These are phyloP conservation scores for Kryptopterus vitreolus DNA, from an alignment of 2,797 vertebrate species.

Conservation along the genomic window DNA sequence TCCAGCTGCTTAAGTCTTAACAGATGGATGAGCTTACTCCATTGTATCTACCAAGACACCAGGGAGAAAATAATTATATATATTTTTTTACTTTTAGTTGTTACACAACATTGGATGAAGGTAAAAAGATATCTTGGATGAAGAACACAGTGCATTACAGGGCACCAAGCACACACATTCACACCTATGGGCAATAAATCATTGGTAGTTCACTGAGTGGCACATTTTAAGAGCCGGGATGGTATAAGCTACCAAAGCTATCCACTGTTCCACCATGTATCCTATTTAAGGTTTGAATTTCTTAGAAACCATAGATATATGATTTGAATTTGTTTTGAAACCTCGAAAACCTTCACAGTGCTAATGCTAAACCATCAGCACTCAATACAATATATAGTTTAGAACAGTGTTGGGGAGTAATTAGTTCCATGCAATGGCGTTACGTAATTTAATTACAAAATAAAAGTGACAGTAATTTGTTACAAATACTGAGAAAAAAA, in stretches of 20 bases:
- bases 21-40: constrained; percentile 6
- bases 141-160: no score
- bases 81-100: neutral
- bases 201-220: neutral
- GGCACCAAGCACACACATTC: neutral
- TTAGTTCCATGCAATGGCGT: no score
- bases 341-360: neutral
- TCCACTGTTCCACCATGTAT: neutral
- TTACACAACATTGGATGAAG: neutral
- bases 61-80: neutral
- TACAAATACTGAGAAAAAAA: no score
- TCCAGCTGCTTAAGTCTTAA: neutral
- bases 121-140: no score
- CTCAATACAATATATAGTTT: neutral
- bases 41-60: neutral
- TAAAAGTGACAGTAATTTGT: no score
- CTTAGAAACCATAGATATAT: neutral
- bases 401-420: no score
- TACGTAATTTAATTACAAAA: no score
- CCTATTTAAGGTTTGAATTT: neutral
- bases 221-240: neutral
- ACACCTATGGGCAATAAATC: neutral
- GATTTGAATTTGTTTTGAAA: neutral
- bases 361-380: neutral
- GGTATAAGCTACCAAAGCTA: neutral